A percentile compares a stretch with the other conserved stretches of the same genome.
These are phyloP conservation scores for Sula dactylatra DNA, from an alignment of 2,113 vertebrate genomes.

Conservation along the genomic window DNA sequence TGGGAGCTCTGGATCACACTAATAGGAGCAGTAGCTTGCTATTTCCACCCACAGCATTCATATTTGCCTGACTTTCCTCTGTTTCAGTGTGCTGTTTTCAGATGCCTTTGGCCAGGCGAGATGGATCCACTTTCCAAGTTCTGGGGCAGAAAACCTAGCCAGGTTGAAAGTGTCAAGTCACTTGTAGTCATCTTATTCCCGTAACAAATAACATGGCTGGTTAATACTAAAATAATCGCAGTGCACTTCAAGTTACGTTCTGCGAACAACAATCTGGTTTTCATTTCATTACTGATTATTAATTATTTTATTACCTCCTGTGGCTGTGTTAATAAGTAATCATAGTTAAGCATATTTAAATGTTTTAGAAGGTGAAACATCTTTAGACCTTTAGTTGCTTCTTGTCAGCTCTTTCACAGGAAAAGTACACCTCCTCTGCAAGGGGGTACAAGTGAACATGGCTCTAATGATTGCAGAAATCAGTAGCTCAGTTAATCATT, in stretches of 20 bases:
- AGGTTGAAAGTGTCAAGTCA: background rate
- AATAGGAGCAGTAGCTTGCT: background rate
- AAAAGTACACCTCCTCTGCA: background rate
- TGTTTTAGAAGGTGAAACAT: background rate
- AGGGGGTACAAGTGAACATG: background rate
- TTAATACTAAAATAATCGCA: background rate
- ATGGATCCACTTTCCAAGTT: background rate
- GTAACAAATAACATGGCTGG: background rate
- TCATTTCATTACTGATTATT: background rate
- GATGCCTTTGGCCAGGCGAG: background rate
- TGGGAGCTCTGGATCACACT: background rate
- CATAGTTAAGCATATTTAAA: background rate
- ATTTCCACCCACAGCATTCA: background rate
- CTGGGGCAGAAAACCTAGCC: background rate
- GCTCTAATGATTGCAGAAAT: background rate
- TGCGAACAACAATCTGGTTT: background rate
- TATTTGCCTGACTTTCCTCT: background rate
- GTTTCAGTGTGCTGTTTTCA: background rate
- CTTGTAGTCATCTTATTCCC: background rate
- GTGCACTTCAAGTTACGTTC: background rate
- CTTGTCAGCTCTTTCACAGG: background rate
- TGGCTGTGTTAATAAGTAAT: constrained; percentile 3
- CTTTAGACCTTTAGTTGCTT: background rate
- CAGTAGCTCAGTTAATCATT: background rate
- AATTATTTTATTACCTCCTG: constrained; percentile 40